Conservation (phyloP, 2,797 vertebrate species). For the Taeniopygia guttata region DNA sequence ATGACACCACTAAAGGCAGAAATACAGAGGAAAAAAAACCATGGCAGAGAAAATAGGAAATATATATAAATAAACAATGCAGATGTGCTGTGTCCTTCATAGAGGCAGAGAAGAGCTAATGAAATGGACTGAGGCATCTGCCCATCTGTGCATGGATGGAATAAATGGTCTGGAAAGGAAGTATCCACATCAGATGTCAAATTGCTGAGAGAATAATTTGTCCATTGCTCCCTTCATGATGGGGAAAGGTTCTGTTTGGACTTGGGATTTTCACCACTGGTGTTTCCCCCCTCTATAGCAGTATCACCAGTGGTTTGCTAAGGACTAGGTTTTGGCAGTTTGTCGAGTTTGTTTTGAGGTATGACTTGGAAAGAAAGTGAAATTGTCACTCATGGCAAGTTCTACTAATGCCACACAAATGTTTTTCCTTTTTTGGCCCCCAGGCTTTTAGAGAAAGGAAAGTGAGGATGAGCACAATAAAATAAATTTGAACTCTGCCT, state of each 20-base stretch:
- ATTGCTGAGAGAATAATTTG: neutral
- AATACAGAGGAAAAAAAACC: neutral
- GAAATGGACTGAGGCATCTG: neutral
- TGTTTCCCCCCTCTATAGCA: neutral
- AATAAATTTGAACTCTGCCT: neutral
- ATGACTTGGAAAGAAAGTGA: neutral
- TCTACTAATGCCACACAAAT: neutral
- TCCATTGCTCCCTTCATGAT: neutral
- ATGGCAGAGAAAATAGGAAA: neutral
- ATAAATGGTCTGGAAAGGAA: neutral
- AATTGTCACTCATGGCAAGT: neutral
- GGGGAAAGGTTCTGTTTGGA: neutral
- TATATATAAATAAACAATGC: neutral
- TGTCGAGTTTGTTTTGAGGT: neutral
- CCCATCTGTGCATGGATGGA: neutral
- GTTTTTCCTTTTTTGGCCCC: neutral
- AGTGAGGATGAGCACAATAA: neutral
- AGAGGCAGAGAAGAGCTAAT: neutral
- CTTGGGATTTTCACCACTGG: neutral
- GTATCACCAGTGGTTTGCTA: neutral
- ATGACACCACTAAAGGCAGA: neutral
- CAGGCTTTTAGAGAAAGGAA: neutral
- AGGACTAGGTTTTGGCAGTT: neutral
- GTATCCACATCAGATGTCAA: neutral
- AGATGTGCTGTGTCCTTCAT: neutral